phyloP scores from a whole-genome alignment of 2,888 invertebrate genomes.

The Athripsodes cinereus region DNA sequence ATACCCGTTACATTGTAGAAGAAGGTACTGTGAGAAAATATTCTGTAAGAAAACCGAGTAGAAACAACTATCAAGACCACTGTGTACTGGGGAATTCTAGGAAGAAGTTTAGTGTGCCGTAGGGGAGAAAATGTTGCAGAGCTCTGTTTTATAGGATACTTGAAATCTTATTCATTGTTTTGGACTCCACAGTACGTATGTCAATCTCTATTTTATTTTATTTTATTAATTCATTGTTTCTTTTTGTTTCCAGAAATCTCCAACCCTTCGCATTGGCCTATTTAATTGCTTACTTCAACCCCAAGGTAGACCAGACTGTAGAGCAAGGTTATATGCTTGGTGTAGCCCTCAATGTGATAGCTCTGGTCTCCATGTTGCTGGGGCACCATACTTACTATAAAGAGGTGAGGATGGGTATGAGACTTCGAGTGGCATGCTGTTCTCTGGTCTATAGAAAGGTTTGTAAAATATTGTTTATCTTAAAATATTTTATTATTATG shows the following conservation, averaged over 20 bases:
- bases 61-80: too few relatives aligned
- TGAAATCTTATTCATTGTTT: not conserved
- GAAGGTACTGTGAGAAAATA: too few relatives aligned
- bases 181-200: too few relatives aligned
- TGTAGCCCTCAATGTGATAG: constrained; percentile 52
- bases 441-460: constrained; percentile 82
- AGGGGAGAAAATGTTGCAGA: too few relatives aligned
- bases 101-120: too few relatives aligned
- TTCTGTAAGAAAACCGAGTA: too few relatives aligned
- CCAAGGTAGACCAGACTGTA: constrained; percentile 42
- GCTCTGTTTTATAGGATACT: too few relatives aligned
- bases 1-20: too few relatives aligned
- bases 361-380: constrained; percentile 53
- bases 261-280: constrained; percentile 56
- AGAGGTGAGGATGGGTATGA: constrained; percentile 66
- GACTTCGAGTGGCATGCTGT: constrained; percentile 69
- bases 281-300: constrained; percentile 59
- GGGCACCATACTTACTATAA: constrained; percentile 58
- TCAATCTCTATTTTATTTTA: too few relatives aligned
- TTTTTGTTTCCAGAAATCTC: constrained; percentile 47
- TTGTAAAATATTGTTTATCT: constrained; percentile 23
- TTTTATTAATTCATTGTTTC: too few relatives aligned
- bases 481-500: too few relatives aligned
- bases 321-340: constrained; percentile 63
- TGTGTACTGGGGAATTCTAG: too few relatives aligned